phyloP scores from a whole-genome alignment of 2,888 invertebrate genomes.

The Pandemis cinnamomeana region DNA sequence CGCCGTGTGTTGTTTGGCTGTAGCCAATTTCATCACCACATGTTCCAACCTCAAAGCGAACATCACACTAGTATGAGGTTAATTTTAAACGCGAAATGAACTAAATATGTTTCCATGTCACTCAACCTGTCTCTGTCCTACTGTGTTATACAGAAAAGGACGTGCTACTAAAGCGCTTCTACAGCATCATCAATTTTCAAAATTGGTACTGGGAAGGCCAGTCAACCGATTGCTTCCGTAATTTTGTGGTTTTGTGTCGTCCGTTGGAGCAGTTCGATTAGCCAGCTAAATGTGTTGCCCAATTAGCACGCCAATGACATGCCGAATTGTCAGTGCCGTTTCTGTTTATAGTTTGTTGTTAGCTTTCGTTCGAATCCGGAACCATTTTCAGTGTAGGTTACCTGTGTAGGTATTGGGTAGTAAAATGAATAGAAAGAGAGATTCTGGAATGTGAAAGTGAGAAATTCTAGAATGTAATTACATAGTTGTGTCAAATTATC shows the following conservation, averaged over 20 bases:
- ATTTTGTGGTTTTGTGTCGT: background rate
- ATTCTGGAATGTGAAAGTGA: no score
- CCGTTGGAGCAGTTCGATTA: background rate
- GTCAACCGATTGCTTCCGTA: slow-evolving; percentile 1
- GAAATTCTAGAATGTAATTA: no score
- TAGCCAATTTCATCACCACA: background rate
- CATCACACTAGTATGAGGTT: background rate
- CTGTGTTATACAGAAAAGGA: background rate
- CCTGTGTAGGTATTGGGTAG: no score
- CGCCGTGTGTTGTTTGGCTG: background rate
- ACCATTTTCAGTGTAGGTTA: background rate
- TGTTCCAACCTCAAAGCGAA: background rate
- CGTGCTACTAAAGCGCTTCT: background rate
- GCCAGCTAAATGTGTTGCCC: background rate
- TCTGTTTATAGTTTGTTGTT: background rate
- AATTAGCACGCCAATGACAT: background rate
- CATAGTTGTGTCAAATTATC: no score
- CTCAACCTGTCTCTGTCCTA: background rate
- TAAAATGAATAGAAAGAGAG: no score
- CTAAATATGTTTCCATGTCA: background rate
- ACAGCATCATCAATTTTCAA: background rate
- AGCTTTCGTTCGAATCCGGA: background rate
- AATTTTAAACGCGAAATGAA: background rate
- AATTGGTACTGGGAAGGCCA: background rate
- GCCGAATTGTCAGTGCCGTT: slow-evolving; percentile 1